Evolutionary conservation across 2,797 vertebrate species (phyloP), one percentile per base, ranked within the genome.

Genomic region (Tokudaia muenninki): DNA sequence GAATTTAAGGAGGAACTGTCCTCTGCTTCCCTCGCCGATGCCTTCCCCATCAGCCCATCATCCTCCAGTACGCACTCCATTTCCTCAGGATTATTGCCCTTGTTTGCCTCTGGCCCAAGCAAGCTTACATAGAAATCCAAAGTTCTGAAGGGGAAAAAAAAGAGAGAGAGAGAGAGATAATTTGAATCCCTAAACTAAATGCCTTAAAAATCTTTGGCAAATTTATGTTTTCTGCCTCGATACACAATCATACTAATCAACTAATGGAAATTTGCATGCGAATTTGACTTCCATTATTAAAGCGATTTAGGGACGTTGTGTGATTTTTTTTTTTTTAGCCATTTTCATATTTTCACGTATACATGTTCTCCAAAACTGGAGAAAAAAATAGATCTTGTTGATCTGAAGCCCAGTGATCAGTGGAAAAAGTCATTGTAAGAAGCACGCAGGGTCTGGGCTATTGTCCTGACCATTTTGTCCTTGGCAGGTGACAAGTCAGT

Each of bases 201-300:
- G 77, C 24, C 81, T 94, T 81, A 59, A 14, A 50, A 90, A 96
- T 91, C 14, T 94, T 57, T 61, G 29, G 47, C 81, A 91, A 90
- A 78, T 94, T 90, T 86, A 34, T 74, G 88, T 84, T 92, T 97
- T 96, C 94, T 93, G n/a, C 92, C n/a, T 96, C 84, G n/a, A 3
- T 87, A 70, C 82, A 86, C 67, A 63, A 7, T 80, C 16, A 17
- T 89, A 41, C 92, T 77, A 74, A 55, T 87, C 95, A 92, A 67
- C 47, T 75, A 94, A 94, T 89, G 3, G 6, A 87, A 59, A 87
- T 24, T 92, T 65, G 21, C 16, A 70, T 70, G 16, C 65, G 70
- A 83, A 52, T 92, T 91, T 94, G 41, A 24, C 37, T 96, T 61
- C n/a, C 61, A 61, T 90, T 94, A 74, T 70, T 70, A 78, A 92